Evolutionary conservation across 2,113 vertebrate species (phyloP), one percentile per base, ranked within the genome.

Genomic region (Danionella cerebrum): DNA sequence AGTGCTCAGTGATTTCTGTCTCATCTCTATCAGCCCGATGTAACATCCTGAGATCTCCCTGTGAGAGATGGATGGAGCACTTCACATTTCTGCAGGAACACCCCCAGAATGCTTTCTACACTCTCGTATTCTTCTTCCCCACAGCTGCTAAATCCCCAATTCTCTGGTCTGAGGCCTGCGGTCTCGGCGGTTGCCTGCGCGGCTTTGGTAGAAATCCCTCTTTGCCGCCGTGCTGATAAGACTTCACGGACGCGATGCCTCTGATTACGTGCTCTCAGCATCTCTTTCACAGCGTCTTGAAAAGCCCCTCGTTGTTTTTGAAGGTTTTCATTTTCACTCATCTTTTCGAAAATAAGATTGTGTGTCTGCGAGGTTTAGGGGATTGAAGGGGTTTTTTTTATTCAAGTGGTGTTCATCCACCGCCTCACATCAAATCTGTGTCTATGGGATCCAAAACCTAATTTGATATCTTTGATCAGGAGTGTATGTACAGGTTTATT

Each of bases 161-260:
- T 19, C 47, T 80, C 31, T 59, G 66, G 62, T 60, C n/a, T n/a
- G n/a, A n/a, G n/a, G n/a, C n/a, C n/a, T n/a, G n/a, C n/a, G n/a
- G n/a, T n/a, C 66, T 69, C 77, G 65, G 5, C 27, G 44, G 70
- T 75, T 58, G 64, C 66, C 44, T 65, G 75, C 71, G 68, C 71
- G 74, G 73, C 39, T 73, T 44, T 62, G 75, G 71, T 76, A 72
- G 65, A 74, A 35, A 75, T 70, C 24, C 45, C 76, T 84, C 75
- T 76, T 80, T 82, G 82, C 75, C 75, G 76, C 74, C 64, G 72
- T 82, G 72, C 70, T 82, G 82, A 87, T 89, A 83, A 84, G 79
- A 67, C 78, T 76, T 73, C 76, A 73, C 75, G 80, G 75, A 77
- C 69, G 67, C 77, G 79, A 83, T 57, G 19, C 53, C 47, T 16